Evolutionary conservation across 2,113 vertebrate species (phyloP).

Genomic region (Corydoras sp.): DNA sequence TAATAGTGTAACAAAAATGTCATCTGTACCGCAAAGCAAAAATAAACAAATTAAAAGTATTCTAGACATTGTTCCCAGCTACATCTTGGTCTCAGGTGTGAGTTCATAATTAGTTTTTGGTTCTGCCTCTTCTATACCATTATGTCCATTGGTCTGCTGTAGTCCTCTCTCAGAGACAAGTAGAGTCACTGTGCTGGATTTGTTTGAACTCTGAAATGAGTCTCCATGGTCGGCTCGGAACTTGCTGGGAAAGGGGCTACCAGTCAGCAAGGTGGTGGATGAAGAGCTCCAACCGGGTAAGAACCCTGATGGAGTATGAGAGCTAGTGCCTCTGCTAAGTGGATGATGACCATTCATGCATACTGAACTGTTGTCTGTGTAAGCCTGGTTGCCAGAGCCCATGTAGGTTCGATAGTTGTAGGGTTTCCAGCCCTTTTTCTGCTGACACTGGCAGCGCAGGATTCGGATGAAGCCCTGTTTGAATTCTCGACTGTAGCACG

Average conservation of each 20-base stretch:
- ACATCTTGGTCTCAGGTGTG: constrained; percentile 19
- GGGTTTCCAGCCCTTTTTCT: constrained; percentile 72
- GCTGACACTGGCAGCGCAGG: constrained; percentile 82
- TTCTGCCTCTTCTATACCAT: constrained; percentile 10
- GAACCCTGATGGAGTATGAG: constrained; percentile 10
- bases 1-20: not conserved
- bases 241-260: constrained; percentile 28
- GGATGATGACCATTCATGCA: constrained; percentile 81
- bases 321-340: constrained; percentile 17
- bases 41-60: not conserved
- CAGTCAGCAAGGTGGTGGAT: constrained; percentile 31
- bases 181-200: constrained; percentile 26
- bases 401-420: constrained; percentile 84
- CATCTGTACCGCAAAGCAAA: constrained; percentile 6
- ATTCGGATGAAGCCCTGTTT: constrained; percentile 93
- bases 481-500: constrained; percentile 95
- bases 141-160: constrained; percentile 22
- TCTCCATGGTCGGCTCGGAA: not conserved
- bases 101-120: not conserved
- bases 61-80: not conserved
- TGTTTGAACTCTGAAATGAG: constrained; percentile 8
- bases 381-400: constrained; percentile 73
- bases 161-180: constrained; percentile 13
- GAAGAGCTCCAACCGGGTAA: constrained; percentile 40
- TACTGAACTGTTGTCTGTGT: constrained; percentile 72